These are phyloP conservation scores for Anneissia japonica DNA, from an alignment of 35 echinoderm and acorn worm genomes.

Conservation along the genomic window DNA sequence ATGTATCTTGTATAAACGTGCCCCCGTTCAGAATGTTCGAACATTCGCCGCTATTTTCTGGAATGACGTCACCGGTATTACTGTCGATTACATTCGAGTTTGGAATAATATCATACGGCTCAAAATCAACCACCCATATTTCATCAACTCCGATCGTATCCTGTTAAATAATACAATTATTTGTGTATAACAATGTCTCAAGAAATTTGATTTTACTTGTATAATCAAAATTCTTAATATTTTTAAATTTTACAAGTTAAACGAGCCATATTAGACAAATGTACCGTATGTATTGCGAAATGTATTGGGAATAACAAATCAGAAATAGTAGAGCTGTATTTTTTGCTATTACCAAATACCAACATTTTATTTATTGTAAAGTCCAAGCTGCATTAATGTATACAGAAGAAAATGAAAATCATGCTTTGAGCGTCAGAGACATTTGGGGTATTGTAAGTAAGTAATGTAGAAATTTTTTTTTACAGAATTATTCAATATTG, in stretches of 20 bases:
- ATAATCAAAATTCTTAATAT: too few species aligned
- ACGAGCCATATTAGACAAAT: too few species aligned
- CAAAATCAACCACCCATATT: slow-evolving; percentile 76
- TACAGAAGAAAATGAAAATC: too few species aligned
- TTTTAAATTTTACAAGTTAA: too few species aligned
- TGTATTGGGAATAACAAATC: background rate
- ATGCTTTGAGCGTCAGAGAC: too few species aligned
- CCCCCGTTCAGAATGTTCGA: slow-evolving; percentile 53
- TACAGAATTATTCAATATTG: too few species aligned
- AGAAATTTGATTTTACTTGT: background rate
- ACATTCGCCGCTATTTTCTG: slow-evolving; percentile 64
- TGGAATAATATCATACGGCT: slow-evolving; percentile 41
- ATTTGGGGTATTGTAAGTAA: too few species aligned
- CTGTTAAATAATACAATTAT: slow-evolving; percentile 15
- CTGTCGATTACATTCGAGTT: slow-evolving; percentile 17
- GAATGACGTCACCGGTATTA: slow-evolving; percentile 56
- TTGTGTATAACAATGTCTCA: background rate
- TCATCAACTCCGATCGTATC: slow-evolving; percentile 61
- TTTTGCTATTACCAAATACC: background rate
- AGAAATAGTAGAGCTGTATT: background rate
- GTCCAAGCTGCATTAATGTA: too few species aligned
- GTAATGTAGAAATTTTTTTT: too few species aligned
- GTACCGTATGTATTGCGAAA: too few species aligned
- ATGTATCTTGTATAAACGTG: background rate
- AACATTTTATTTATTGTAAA: too few species aligned